These are phyloP conservation scores for Flabesymbios commensalis DNA, from an alignment of 2,888 invertebrate genomes.

Conservation along the genomic window DNA sequence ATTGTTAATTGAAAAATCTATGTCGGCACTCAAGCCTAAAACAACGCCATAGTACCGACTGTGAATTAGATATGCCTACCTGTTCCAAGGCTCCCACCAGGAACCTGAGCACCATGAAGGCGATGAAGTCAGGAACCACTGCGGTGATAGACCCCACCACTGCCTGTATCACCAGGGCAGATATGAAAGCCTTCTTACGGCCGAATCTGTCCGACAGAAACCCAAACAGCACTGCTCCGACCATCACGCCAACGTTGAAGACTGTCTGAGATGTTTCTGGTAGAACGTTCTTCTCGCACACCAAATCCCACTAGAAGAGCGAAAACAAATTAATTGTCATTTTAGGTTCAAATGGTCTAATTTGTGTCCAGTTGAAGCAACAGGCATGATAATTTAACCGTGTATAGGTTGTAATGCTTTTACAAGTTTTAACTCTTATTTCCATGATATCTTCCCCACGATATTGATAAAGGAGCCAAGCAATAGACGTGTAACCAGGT, in stretches of 20 bases:
- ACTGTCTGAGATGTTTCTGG: conserved; percentile 34
- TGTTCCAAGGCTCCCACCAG: conserved; percentile 36
- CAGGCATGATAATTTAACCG: no score
- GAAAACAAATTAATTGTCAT: no score
- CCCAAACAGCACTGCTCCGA: conserved; percentile 35
- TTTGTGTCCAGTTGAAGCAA: no score
- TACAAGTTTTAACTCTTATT: no score
- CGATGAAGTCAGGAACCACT: conserved; percentile 28
- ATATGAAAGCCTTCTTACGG: conserved; percentile 31
- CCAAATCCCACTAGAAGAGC: conserved; percentile 36
- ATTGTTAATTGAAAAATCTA: no score
- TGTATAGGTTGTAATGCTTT: not conserved
- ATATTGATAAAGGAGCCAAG: no score
- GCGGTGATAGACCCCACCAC: conserved; percentile 28
- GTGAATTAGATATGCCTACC: conserved; percentile 20
- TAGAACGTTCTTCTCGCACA: conserved; percentile 30
- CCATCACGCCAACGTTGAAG: conserved; percentile 38
- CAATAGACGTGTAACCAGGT: no score
- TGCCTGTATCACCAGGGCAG: conserved; percentile 22
- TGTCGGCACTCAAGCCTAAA: no score
- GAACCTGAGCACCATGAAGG: conserved; percentile 32
- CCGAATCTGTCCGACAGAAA: conserved; percentile 37
- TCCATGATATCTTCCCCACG: no score
- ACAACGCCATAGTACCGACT: no score
- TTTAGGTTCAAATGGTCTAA: no score